Evolutionary conservation across 2,797 vertebrate species (phyloP), one percentile per base, ranked within the genome.

Genomic region (Pachyuromys duprasi): DNA sequence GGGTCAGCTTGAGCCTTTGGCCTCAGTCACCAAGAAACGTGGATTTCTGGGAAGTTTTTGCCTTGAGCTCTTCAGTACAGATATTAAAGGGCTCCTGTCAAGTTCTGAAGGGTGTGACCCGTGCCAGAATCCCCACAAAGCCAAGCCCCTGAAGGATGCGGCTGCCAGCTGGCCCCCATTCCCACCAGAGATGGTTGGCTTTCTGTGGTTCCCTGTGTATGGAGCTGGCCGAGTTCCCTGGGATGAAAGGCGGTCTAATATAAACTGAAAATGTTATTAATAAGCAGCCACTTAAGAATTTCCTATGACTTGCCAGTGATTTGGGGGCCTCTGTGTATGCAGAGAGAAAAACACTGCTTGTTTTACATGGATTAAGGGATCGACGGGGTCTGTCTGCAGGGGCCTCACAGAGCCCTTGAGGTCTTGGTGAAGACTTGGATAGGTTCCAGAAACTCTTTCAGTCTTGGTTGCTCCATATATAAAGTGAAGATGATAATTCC

Each of bases 221-320:
- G 49, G 80, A 91, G 86, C 94, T 98, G 96, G 97, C 97, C 24
- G 0, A 65, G 86, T 96, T 88, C 87, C 94, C 83, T 92, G 92
- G 97, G 94, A 97, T 97, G 95, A 97, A 97, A 97, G 96, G 96
- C 87, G 13, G 95, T 78, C 93, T 97, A 97, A 97, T 97, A 96
- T 97, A 97, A 98, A 98, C 97, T 94, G 92, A 97, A 97, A 97
- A 97, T 95, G 96, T 97, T 97, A 97, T 97, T 97, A 98, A 98
- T 98, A 97, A 97, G 97, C 97, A 97, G 95, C 96, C 97, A 97
- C 97, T 97, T 97, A 97, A 97, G 96, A 97, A 97, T 97, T 97
- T 97, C 96, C 96, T 97, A 91, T 69, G 95, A 95, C 92, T 97
- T 95, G 84, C 92, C 96, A 96, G 90, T 97, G 97, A 97, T 95